Evolutionary conservation across 2,888 invertebrate species (phyloP), one percentile per base, ranked within the genome.

Genomic region (Melinaea menophilus): DNA sequence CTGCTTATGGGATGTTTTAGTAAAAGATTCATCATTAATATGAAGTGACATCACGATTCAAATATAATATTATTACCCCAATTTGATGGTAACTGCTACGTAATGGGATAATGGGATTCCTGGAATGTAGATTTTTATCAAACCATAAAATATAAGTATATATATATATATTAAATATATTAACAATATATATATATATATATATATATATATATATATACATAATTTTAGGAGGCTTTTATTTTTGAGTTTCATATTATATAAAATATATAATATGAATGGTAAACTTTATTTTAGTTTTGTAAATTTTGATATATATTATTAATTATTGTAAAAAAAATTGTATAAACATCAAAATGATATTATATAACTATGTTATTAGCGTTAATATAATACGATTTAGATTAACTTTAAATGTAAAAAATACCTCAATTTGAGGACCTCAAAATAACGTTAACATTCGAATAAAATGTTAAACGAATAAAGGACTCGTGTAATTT

Each of bases 71-170:
- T 69, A 69, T 64, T 55, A 62, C 61, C 65, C 65, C 66, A 66
- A 70, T 72, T 73, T 72, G 56, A 67, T 67, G 66, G 63, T 70
- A 57, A 71, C 66, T 61, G 64, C 70, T 62, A 64, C 65, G 66
- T 64, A 67, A 69, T 66, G 62, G 63, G 65, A 59, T 69, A 70
- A 71, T 71, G 61, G 65, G 55, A 9, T 57, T 37, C 54, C 55
- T 61, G 56, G 67, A 64, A 62, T 68, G 55, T 57, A 61, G 47
- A 13, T 54, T 66, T 63, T 66, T 46, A 41, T 47, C 58, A 46
- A 12, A 56, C 12, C 56, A 35, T 34, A 22, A 51, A 22, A 31
- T 2, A 31, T 31, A 22, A 2, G 0, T 31, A 22, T 22, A 22
- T 22, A 22, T 22, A 22, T 22, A 22, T n/a, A n/a, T n/a, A n/a